Percentiles rank a stretch among this genome's conserved stretches.
These are phyloP conservation scores for Drosophila repletoides DNA, from an alignment of 1,140 invertebrate genomes.

Conservation along the genomic window DNA sequence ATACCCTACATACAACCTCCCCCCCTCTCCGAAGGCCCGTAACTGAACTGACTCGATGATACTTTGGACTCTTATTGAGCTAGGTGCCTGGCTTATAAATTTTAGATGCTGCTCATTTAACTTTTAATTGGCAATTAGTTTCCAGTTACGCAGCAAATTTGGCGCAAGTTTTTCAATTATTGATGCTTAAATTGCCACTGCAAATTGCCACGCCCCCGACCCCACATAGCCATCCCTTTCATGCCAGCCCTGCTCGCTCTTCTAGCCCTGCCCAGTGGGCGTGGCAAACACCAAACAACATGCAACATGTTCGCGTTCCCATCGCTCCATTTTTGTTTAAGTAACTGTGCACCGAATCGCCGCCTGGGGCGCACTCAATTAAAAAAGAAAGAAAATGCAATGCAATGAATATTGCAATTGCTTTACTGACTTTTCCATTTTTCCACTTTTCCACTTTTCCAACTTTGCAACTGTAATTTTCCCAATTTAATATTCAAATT, in stretches of 20 bases:
- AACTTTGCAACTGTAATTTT: background rate
- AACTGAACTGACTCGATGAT: background rate
- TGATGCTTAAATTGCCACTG: conserved; percentile 34
- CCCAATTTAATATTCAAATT: conserved; percentile 36
- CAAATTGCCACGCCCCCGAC: background rate
- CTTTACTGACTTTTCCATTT: conserved; percentile 6
- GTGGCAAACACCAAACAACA: too few species aligned
- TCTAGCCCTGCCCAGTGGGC: background rate
- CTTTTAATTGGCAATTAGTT: conserved; percentile 51
- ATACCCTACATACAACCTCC: too few species aligned
- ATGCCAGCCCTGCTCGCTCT: background rate
- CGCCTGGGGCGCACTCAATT: conserved; percentile 21
- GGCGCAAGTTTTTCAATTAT: conserved; percentile 48
- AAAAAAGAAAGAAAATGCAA: conserved; percentile 10
- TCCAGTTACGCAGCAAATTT: conserved; percentile 46
- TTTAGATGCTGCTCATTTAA: conserved; percentile 45
- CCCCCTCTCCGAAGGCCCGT: too few species aligned
- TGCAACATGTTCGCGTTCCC: conserved; percentile 29
- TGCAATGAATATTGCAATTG: conserved; percentile 17
- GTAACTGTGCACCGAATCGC: background rate
- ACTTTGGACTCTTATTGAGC: background rate
- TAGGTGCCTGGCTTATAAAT: conserved; percentile 30
- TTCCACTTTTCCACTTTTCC: conserved; percentile 8
- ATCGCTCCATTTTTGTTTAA: background rate
- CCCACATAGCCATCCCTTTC: background rate